phyloP scores from a whole-genome alignment of 2,113 vertebrate species.

The Sinocyclocheilus rhinocerous region DNA sequence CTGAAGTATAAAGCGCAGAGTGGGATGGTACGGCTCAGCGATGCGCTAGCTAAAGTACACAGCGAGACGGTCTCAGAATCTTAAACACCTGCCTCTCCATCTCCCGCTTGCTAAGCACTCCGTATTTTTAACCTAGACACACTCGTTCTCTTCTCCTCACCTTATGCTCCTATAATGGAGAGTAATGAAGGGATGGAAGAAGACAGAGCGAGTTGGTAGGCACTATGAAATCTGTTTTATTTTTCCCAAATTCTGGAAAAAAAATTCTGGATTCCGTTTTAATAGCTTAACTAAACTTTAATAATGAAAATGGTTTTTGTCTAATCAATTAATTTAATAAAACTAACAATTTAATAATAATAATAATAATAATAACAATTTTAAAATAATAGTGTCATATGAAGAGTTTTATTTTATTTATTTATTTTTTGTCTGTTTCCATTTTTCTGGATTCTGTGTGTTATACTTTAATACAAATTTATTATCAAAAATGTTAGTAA shows the following conservation, averaged over 20 bases:
- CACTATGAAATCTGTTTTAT: neutral
- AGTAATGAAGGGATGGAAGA: constrained; percentile 36
- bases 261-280: neutral
- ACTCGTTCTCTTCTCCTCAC: constrained; percentile 3
- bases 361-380: neutral
- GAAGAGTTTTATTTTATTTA: neutral
- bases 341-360: too few species aligned
- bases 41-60: constrained; percentile 19
- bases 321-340: neutral
- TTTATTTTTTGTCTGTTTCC: neutral
- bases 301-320: neutral
- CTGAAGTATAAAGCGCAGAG: too few species aligned
- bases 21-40: neutral
- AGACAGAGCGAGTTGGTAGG: neutral
- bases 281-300: neutral
- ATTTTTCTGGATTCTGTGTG: neutral
- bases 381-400: neutral
- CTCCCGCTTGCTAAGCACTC: constrained; percentile 2
- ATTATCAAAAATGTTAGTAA: neutral
- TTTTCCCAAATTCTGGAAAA: neutral
- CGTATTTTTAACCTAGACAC: neutral
- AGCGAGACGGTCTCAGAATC: constrained; percentile 38
- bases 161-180: constrained; percentile 31
- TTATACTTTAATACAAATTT: neutral
- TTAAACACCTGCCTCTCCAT: constrained; percentile 49